Base-by-base conservation (phyloP, 1,140 invertebrate species). In the Orchesella cincta region DNA sequence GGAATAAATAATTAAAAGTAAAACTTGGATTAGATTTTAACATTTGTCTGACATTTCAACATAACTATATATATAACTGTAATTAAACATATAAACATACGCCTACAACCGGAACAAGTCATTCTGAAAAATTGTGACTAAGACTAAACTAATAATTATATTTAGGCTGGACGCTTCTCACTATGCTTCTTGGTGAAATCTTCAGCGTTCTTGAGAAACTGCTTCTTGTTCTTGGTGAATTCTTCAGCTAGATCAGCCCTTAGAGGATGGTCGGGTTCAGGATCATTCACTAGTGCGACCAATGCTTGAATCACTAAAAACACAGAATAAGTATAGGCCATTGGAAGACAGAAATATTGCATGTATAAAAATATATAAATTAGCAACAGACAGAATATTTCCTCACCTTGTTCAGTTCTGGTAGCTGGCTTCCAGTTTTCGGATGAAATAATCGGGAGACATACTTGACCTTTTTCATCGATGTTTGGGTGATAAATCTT, bases 401-500 rank as follows among this genome's bases (percentile, higher is more conserved):
- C n/a, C n/a, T n/a, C n/a, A n/a, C n/a, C n/a, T 78, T 79, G 78
- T 26, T 76, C n/a, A 31, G 39, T 74, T 31, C 29, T 64, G 2
- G 62, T 64, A n/a, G 54, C 62, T 5, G 62, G 54, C 20, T 76
- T 76, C 54, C 74, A 62, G 29, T 74, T 51, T 54, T 74, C 73
- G 1, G 39, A 33, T 14, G 93, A 93, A 78, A 93, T 86, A 82
- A 93, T 92, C 83, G 93, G 92, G 83, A 93, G 85, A 82, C 92
- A 93, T 86, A 93, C 93, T 86, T 91, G 90, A 54, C 92, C 92
- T 80, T 93, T 87, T 84, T 91, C 86, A 87, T 93, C 92, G 85
- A 93, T 93, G 85, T 93, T 93, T 83, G 92, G 92, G 88, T 93
- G 92, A 86, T 93, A 93, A 86, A 93, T 93, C 89, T 93, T 93